These are phyloP conservation scores for Melanotaenia nigrans DNA, from an alignment of 2,797 vertebrate genomes.

Conservation along the genomic window DNA sequence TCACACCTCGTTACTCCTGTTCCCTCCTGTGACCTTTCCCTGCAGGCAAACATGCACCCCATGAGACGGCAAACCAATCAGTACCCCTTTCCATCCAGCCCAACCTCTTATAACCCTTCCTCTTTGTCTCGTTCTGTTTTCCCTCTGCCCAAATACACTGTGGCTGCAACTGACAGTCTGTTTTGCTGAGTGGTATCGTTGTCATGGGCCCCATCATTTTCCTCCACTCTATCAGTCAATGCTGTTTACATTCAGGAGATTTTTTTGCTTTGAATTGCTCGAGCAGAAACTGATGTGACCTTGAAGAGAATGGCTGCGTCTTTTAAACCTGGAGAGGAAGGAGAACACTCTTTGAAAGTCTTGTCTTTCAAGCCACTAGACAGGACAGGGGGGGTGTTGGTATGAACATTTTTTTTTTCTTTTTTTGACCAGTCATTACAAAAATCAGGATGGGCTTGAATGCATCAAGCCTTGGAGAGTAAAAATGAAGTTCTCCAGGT, in stretches of 20 bases:
- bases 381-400: constrained; percentile 44
- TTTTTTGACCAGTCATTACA: constrained; percentile 65
- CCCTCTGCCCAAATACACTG: constrained; percentile 37
- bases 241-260: constrained; percentile 64
- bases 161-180: constrained; percentile 54
- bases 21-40: constrained; percentile 75
- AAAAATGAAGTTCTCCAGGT: constrained; percentile 66
- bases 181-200: constrained; percentile 56
- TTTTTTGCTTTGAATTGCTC: constrained; percentile 63
- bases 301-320: constrained; percentile 54
- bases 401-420: constrained; percentile 47
- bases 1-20: constrained; percentile 80
- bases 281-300: constrained; percentile 69
- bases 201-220: constrained; percentile 57
- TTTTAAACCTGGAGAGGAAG: constrained; percentile 62
- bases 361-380: constrained; percentile 70
- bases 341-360: constrained; percentile 67
- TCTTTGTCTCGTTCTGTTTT: constrained; percentile 33
- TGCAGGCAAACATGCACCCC: constrained; percentile 66
- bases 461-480: constrained; percentile 61
- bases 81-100: constrained; percentile 46
- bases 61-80: constrained; percentile 69
- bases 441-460: constrained; percentile 67
- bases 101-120: constrained; percentile 52
- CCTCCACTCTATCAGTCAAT: constrained; percentile 61